phyloP scores from a whole-genome alignment of 2,113 vertebrate species.

The Sapajus apella region DNA sequence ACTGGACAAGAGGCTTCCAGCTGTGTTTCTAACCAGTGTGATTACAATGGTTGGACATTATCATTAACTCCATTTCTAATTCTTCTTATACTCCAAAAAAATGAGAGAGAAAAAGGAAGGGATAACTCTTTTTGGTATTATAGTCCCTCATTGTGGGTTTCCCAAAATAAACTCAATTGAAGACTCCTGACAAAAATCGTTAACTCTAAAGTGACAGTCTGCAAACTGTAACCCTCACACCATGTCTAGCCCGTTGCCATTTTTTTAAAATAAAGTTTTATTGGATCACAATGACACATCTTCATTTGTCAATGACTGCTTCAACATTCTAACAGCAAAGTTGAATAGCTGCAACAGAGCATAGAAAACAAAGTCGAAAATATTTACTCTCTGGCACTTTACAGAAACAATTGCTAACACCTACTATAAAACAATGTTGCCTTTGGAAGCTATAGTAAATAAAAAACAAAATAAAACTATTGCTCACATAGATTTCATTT shows the following conservation, averaged over 20 bases:
- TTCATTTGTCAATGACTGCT: not conserved
- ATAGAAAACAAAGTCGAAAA: not conserved
- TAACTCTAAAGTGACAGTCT: not conserved
- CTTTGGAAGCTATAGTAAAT: not conserved
- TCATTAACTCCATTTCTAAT: slow-evolving; percentile 18
- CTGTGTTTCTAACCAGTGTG: slow-evolving; percentile 1
- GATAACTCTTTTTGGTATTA: not conserved
- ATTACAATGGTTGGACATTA: not conserved
- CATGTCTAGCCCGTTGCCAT: not conserved
- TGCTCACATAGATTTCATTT: slow-evolving; percentile 23
- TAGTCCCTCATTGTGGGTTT: not conserved
- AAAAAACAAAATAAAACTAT: not conserved
- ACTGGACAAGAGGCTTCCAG: not conserved
- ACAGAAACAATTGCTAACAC: not conserved
- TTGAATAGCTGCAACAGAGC: not conserved
- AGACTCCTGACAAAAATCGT: not conserved
- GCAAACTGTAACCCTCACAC: not conserved
- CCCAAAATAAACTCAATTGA: not conserved
- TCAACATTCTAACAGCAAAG: not conserved
- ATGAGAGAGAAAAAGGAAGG: not conserved
- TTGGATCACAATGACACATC: not conserved
- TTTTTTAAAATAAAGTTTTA: slow-evolving; percentile 19
- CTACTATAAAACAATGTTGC: not conserved
- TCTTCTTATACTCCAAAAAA: slow-evolving; percentile 16
- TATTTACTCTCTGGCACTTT: not conserved